Evolutionary conservation across 2,888 invertebrate species (phyloP).

Genomic region (Capitulum mitella): DNA sequence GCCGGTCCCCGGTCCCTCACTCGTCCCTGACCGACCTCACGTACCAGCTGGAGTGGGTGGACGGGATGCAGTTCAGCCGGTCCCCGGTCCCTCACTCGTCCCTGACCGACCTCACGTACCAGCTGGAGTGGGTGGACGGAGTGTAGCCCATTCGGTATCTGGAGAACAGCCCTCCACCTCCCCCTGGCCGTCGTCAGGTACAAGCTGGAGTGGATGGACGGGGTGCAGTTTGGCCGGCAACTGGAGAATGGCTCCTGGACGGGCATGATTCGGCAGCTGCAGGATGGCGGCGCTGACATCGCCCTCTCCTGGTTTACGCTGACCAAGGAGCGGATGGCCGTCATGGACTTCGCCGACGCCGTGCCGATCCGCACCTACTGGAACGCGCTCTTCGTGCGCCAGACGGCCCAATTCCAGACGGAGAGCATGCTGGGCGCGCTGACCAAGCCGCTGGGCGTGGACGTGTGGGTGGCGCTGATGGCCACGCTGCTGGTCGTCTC

Average conservation of each 20-base stretch:
- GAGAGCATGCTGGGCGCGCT: constrained; percentile 19
- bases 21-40: too few species aligned
- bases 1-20: too few species aligned
- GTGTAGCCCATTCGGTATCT: too few species aligned
- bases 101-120: too few species aligned
- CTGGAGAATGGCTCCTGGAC: background rate
- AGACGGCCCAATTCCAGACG: background rate
- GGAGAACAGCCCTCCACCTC: too few species aligned
- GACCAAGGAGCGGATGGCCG: background rate
- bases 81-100: too few species aligned
- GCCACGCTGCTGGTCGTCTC: constrained; percentile 11
- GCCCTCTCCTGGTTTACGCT: constrained; percentile 12
- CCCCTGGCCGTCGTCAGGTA: too few species aligned
- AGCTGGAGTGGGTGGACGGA: too few species aligned
- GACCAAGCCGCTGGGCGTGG: constrained; percentile 9
- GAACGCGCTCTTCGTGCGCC: constrained; percentile 8
- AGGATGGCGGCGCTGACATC: background rate
- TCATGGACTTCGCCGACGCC: background rate
- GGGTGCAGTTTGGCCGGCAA: background rate
- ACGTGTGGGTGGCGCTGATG: constrained; percentile 14
- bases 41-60: too few species aligned
- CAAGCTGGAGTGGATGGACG: background rate
- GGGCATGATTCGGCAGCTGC: background rate
- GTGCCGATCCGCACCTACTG: constrained; percentile 22
- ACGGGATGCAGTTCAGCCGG: too few species aligned